Base-by-base conservation (phyloP, 1,140 invertebrate species). In the Caenorhabditis tropicalis region DNA sequence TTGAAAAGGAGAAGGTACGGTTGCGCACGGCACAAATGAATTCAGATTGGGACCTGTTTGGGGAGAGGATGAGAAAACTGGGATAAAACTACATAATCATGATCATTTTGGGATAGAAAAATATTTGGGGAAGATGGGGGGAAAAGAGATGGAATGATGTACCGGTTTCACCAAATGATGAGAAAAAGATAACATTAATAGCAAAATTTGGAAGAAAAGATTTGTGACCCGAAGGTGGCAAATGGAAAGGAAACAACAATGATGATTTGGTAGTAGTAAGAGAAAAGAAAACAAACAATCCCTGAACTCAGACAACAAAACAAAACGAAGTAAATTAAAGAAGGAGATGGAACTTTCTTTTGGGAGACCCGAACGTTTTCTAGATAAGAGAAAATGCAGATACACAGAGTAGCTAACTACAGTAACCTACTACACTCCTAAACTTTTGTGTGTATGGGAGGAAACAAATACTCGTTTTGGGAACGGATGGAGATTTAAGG, bases 361-460 rank as follows among this genome's bases (percentile, higher is more conserved):
- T 29, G 36, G 65, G 7, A 74, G 65, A 74, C 65, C 65, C 65
- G 65, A 24, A 74, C 65, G 65, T 74, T 74, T 74, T 74, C 65
- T 74, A 74, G 65, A 74, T 74, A 74, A 74, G 65, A 74, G 65
- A 74, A 74, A 74, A 74, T 74, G 65, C 65, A 74, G 65, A 74
- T 74, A 74, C 65, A 74, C 65, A 74, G 24, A 43, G 65, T 43
- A 74, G 65, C 65, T 46, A 74, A 16, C 65, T 74, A 74, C 65
- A 74, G 65, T 74, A 74, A 74, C 65, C 65, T 74, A 74, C 65
- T 74, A 74, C 36, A 46, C 65, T 74, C 65, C 65, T 39, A 74
- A 46, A 46, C 65, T 21, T 43, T 33, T 65, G 33, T 65, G 58
- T 74, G 36, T 74, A n/a, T 74, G 65, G 36, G n/a, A 74, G 43